Conservation (phyloP, 1,140 invertebrate genomes). For the Leptonema lineaticorne region DNA sequence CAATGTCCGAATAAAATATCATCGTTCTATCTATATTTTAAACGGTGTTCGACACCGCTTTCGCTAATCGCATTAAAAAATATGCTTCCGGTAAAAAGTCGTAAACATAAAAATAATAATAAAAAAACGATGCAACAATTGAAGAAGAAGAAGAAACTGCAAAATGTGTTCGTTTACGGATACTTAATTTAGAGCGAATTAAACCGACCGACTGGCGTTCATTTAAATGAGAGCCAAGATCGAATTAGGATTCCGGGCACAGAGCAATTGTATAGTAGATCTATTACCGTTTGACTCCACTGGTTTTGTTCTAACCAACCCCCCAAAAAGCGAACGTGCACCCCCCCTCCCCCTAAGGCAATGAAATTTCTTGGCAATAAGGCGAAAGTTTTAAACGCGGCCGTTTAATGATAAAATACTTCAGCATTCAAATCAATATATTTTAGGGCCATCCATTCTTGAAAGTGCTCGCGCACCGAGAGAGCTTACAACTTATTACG, state of each 20-base stretch:
- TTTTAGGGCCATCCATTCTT: not conserved
- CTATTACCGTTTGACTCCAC: constrained; percentile 23
- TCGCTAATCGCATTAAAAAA: no score
- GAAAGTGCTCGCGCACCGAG: no score
- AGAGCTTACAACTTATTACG: no score
- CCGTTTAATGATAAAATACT: constrained; percentile 21
- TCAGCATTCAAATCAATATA: constrained; percentile 3
- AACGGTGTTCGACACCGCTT: not conserved
- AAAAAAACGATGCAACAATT: not conserved
- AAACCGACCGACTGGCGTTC: not conserved
- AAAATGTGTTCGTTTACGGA: constrained; percentile 5
- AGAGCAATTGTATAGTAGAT: constrained; percentile 33
- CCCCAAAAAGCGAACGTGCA: not conserved
- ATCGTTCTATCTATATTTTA: not conserved
- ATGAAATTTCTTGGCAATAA: constrained; percentile 42
- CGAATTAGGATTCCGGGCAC: constrained; percentile 22
- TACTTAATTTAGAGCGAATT: constrained; percentile 13
- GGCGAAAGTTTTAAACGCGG: constrained; percentile 34
- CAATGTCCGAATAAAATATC: no score
- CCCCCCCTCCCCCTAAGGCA: not conserved
- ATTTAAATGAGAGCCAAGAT: constrained; percentile 2
- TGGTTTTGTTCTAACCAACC: constrained; percentile 2
- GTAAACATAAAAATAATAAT: no score
- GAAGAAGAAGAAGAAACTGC: not conserved
- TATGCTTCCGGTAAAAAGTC: no score